Base-by-base conservation (phyloP, 2,113 vertebrate species). In the Arizona elegans region DNA sequence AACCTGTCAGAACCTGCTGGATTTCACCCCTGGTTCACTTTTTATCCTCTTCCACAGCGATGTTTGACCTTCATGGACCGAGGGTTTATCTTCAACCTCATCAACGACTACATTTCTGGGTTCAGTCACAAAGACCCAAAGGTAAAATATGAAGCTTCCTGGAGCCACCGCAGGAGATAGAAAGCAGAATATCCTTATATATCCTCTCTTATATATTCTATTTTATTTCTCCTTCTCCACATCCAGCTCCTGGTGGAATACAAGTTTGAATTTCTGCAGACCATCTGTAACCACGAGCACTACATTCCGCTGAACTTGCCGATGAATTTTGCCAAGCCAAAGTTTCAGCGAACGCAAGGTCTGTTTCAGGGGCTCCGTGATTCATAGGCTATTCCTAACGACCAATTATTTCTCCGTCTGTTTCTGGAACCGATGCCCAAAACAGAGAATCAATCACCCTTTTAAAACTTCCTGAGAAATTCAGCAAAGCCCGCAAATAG, bases 251-350 rank as follows among this genome's bases (percentile, higher is more conserved):
- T 99, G 96, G 98, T 97, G 58, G 99, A 99, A 96, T 99, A 99
- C 98, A 99, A 99, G 93, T 99, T 99, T 97, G 99, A 99, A 91
- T 99, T 99, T 96, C 97, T 99, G 92, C 98, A 99, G 98, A 98
- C 98, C 0, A 89, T 99, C 93, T 99, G 98, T 89, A 99, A 98
- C 95, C 99, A 99, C 0, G 99, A 99, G 94, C 99, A 99, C 97
- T 99, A 99, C 97, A 99, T 99, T 95, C 99, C 99, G 65, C 97
- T 99, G 23, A 99, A 99, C 95, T 97, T 99, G 96, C 99, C 99
- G 87, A 99, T 99, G 98, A 98, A 98, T 0, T 99, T 99, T 81
- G 98, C 98, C 91, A 99, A 98, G 96, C 98, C 98, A 75, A 99
- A 98, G 96, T 97, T 99, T 87, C 99, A 99, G 95, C 97, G 99